Evolutionary conservation across 2,888 invertebrate genomes (phyloP), one percentile per base, ranked within the genome.

Genomic region (Antheraea yamamai): DNA sequence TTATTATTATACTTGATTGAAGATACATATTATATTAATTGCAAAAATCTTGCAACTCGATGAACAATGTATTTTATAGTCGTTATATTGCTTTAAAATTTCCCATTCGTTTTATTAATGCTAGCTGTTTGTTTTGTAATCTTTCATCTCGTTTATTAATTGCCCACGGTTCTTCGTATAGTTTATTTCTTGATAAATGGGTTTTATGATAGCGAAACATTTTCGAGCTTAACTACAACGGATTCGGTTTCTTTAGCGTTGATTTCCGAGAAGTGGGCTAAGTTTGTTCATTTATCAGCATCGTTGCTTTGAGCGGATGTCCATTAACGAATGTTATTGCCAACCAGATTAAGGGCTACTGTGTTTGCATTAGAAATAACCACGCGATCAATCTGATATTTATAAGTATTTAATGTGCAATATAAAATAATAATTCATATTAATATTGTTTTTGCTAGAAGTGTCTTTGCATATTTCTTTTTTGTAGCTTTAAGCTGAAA

Each of bases 311-410:
- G 80, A 81, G 77, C 87, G 88, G 89, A 89, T 89, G 82, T 86
- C 86, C 85, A 88, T 89, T 89, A 87, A 85, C 85, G 82, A 82
- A 84, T 88, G 88, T 88, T 89, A 82, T 85, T 88, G 86, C 84
- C 74, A 87, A 84, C 81, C 82, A 81, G 84, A 86, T 86, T 85
- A 88, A 86, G 86, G 84, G 82, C 81, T 83, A 81, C 78, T 78
- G 75, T 82, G 79, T 82, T 83, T 81, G 79, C 76, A 81, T 80
- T 80, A 76, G 80, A 79, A 83, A 81, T 82, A 79, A 79, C 76
- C 77, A 77, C 78, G 78, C 76, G 75, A 75, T 72, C 39, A 73
- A 66, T 61, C 72, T 51, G 74, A 74, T 66, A 16, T 16, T 64
- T 64, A 26, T 64, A 26, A 2, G 16, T 64, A 6, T 61, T 61